Evolutionary conservation across 2,888 invertebrate species (phyloP), one percentile per base, ranked within the genome.

Genomic region (Pinctada fucata): DNA sequence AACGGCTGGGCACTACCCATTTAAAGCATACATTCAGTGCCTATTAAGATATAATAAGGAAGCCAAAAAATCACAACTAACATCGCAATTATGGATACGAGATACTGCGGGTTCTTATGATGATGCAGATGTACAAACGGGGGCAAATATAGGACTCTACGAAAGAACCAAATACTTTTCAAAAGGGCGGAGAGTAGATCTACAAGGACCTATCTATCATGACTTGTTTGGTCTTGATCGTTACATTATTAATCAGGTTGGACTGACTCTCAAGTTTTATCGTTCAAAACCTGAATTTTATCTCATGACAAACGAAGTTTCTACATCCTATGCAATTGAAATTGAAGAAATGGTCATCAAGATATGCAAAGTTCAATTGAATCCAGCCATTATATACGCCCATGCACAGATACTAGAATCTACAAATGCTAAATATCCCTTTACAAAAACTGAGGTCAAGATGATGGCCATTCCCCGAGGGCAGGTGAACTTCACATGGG

Each of bases 361-460:
- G 13, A 48, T 68, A 49, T 68, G 68, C 49, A 8, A n/a, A 13
- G 68, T 68, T 48, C 47, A 31, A 6, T 47, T 68, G 3, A 68
- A 68, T 68, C 68, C 68, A 1, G 81, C 78, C 10, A 74, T 84
- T n/a, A 79, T 82, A 47, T 79, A 77, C 52, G 81, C 73, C 13
- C 3, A 49, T 47, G 3, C n/a, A 58, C 58, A 65, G 47, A 68
- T 68, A 68, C n/a, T 70, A 31, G 51, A 70, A n/a, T 13, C 69
- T 51, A 70, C 49, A 3, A 70, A 49, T 70, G 69, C 69, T 51
- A 70, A 70, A n/a, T 70, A 70, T 8, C 49, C 50, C 16, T 50
- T 70, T n/a, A n/a, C n/a, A n/a, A 70, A 70, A 16, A 74, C 74
- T 16, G 74, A 80, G 51, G 66, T 80, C 13, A 76, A 76, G 31